Evolutionary conservation across 1,140 invertebrate genomes (phyloP), one percentile per base, ranked within the genome.

Genomic region (Ephestia elutella): DNA sequence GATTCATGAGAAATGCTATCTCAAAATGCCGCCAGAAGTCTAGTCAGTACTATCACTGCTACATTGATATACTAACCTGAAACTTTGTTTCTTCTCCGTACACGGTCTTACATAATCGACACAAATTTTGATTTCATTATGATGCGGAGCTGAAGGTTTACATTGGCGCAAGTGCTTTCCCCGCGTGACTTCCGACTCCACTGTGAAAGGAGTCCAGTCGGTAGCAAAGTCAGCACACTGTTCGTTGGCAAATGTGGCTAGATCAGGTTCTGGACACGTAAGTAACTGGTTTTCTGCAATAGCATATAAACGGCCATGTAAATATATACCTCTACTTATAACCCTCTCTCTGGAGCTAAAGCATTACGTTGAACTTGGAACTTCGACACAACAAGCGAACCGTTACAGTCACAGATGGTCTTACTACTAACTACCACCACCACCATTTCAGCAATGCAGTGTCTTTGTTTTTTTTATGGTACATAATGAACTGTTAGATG

Each of bases 201-300:
- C 38, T 2, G 13, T 44, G 13, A 15, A 15, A 15, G 38, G 38
- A 1, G 38, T 44, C 38, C 38, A 44, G 13, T 44, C 38, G n/a
- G 13, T 44, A 15, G 1, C 38, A 10, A 3, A 44, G 2, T 7
- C 38, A 10, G 38, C 10, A 15, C 38, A 44, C 13, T n/a, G 5
- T n/a, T 44, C n/a, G 15, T 44, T 44, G 38, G n/a, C n/a, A n/a
- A 44, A 44, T 44, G 38, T 44, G n/a, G 38, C 38, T 44, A 44
- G 15, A 15, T 44, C 38, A 10, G 38, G 38, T 17, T 44, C 38
- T 15, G 38, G 38, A 44, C 38, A 44, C 15, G 32, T 13, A 9
- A 44, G 1, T 15, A 15, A 10, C 15, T 44, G 5, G 5, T n/a
- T 44, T n/a, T 44, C 38, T 44, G 38, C 2, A 44, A 5, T 1